Base-by-base conservation (phyloP, 2,888 invertebrate species). In the Empis livida region DNA sequence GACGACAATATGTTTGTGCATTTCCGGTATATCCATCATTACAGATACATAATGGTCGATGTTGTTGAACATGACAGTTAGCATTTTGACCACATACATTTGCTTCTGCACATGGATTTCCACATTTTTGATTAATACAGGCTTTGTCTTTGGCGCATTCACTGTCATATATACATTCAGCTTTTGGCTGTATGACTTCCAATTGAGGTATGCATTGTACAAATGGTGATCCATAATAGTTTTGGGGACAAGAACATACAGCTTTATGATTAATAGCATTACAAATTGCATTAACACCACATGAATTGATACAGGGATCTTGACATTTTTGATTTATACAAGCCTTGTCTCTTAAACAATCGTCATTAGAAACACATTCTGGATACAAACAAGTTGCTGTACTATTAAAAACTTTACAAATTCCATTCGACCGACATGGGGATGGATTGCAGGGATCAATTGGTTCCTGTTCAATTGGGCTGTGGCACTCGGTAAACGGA, bases 301-400 rank as follows among this genome's bases (percentile, higher is more conserved):
- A 92, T 13, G 85, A 81, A 54, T 82, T 84, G 46, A 79, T 73
- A 61, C 89, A 88, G 37, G 91, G 90, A 68, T 92, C 87, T 50
- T 80, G 75, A 60, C 92, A 93, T 62, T 84, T 84, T 55, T 87
- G 87, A 37, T 79, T 78, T 58, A 84, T 82, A 61, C 91, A 92
- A 2, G 87, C 82, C 56, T 82, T 80, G 54, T 87, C 80, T 47
- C 84, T 77, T 0, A 87, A 76, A 67, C 92, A 93, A 57, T 92
- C 91, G n/a, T 84, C 82, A 61, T 91, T 91, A 46, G 85, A 81
- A 4, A 91, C 73, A 65, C 92, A 92, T 66, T 91, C 92, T 0
- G 90, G 90, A 66, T 88, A 90, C 46, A 78, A 75, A 60, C 90
- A 91, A 45, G 77, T 75, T 0, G 87, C 84, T 5, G 76, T 74